phyloP scores from a whole-genome alignment of 2,888 invertebrate genomes.

The Harpalus rubripes region DNA sequence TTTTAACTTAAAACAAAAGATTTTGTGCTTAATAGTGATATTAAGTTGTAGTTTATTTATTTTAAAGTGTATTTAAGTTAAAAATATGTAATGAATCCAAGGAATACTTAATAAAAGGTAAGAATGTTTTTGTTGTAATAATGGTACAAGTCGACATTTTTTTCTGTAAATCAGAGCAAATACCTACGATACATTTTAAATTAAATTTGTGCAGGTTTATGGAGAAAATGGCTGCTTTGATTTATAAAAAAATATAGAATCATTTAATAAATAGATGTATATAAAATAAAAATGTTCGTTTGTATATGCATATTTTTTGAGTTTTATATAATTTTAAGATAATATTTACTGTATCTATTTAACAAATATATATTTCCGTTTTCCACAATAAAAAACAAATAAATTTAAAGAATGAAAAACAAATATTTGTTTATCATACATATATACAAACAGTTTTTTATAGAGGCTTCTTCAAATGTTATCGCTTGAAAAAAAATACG shows the following conservation, averaged over 20 bases:
- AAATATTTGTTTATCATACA: not conserved
- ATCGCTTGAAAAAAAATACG: not conserved
- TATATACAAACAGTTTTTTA: not conserved
- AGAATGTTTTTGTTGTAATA: not conserved
- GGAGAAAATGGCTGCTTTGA: not conserved
- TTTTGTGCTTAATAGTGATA: conserved; percentile 40
- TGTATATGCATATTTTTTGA: not conserved
- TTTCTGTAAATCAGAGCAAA: not conserved
- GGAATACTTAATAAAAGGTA: conserved; percentile 49
- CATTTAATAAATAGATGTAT: not conserved
- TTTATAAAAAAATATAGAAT: not conserved
- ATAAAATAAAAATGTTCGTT: not conserved
- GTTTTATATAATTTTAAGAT: not conserved
- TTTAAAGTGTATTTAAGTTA: conserved; percentile 38
- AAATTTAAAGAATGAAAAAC: not conserved
- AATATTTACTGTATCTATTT: not conserved
- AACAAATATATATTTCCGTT: not conserved
- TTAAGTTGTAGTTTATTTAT: conserved; percentile 3
- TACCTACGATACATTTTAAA: not conserved
- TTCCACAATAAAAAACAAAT: not conserved
- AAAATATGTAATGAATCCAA: conserved; percentile 54
- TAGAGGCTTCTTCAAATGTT: not conserved
- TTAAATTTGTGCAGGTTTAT: not conserved
- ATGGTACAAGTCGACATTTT: not conserved
- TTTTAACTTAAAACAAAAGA: conserved; percentile 59